Percentiles rank a stretch among this genome's conserved stretches.
Evolutionary conservation across 1,140 invertebrate genomes (phyloP).

Genomic region (Drosophila burlai): DNA sequence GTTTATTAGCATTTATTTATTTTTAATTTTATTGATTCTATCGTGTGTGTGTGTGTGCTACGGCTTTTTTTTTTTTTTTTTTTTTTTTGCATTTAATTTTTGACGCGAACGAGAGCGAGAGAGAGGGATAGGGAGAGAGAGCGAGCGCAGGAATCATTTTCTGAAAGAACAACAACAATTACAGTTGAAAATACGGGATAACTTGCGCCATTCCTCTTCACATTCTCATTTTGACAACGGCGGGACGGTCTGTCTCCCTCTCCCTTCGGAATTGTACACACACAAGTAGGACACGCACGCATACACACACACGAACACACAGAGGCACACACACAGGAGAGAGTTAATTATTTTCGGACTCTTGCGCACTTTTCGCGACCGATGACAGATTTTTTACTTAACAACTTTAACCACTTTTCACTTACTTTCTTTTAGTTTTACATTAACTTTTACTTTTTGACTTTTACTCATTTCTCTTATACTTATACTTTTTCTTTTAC

Average conservation of each 20-base stretch:
- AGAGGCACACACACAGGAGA: conserved; percentile 51
- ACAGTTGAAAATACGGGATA: conserved; percentile 17
- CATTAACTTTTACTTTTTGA: conserved; percentile 34
- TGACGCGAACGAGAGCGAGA: conserved; percentile 57
- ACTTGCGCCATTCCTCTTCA: conserved; percentile 20
- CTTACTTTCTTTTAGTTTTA: conserved; percentile 35
- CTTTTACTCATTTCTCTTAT: conserved; percentile 31
- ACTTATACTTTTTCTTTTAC: conserved; percentile 16
- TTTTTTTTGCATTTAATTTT: conserved; percentile 30
- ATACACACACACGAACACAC: conserved; percentile 48
- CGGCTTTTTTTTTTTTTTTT: conserved; percentile 45
- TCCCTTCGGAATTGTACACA: conserved; percentile 20
- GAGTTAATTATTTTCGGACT: conserved; percentile 46
- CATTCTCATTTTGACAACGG: conserved; percentile 9
- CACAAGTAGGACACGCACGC: conserved; percentile 58
- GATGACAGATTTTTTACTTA: conserved; percentile 46
- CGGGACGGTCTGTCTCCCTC: conserved; percentile 18
- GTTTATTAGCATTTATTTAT: conserved; percentile 53
- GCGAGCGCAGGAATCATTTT: conserved; percentile 19
- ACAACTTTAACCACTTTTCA: conserved; percentile 57
- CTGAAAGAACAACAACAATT: conserved; percentile 36
- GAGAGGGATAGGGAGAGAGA: conserved; percentile 26
- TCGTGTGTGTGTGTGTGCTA: conserved; percentile 52
- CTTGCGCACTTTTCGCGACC: conserved; percentile 78
- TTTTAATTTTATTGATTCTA: conserved; percentile 53